Percentiles rank a stretch among this genome's conserved stretches.
Evolutionary conservation across 2,113 vertebrate genomes (phyloP).

Genomic region (Vulpes ferrilata): DNA sequence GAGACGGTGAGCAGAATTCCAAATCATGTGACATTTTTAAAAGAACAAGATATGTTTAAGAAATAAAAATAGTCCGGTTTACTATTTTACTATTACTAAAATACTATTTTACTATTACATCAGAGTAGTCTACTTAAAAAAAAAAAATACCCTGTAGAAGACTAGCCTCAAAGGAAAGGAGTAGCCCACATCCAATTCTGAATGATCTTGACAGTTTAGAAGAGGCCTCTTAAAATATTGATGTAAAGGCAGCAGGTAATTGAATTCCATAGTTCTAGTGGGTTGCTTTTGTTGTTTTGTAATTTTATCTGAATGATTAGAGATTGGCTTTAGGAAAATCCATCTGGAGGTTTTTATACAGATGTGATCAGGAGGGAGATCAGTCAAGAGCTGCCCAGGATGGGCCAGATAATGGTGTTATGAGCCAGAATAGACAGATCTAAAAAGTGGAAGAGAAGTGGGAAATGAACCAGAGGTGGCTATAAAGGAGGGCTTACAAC

Average conservation of each 20-base stretch:
- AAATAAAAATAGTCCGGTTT: neutral
- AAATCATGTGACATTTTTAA: neutral
- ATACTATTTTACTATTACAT: no score
- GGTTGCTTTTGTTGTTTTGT: neutral
- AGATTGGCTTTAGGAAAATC: neutral
- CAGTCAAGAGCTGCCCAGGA: neutral
- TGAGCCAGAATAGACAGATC: neutral
- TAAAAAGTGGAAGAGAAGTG: neutral
- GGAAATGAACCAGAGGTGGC: accelerated
- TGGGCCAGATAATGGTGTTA: neutral
- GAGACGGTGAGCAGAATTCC: neutral
- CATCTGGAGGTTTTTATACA: neutral
- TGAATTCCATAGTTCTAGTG: neutral
- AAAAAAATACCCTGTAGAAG: neutral
- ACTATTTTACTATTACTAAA: no score
- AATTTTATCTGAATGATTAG: neutral
- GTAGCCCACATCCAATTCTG: neutral
- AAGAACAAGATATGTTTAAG: neutral
- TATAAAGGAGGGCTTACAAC: neutral
- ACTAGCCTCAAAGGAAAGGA: neutral
- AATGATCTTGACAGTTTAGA: neutral
- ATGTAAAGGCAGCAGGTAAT: neutral
- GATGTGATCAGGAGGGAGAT: neutral
- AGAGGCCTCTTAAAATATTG: neutral
- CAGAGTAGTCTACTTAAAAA: neutral